A percentile compares a stretch with the other conserved stretches of the same genome.
These are phyloP conservation scores for Drosophila conformis DNA, from an alignment of 2,888 invertebrate species.

Conservation along the genomic window DNA sequence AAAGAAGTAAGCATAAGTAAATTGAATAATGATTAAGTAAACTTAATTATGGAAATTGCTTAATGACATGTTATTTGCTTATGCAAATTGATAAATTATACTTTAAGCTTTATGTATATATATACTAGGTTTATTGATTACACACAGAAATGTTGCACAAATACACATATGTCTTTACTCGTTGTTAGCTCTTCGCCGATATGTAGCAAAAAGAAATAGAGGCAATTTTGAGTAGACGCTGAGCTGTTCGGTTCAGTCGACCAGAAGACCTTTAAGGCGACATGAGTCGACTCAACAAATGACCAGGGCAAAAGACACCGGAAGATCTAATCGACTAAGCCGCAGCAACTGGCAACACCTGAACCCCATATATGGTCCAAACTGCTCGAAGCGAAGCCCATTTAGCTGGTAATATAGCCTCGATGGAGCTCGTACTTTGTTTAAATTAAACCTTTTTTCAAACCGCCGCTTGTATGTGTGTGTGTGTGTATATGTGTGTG, in stretches of 20 bases:
- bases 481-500: conserved; percentile 8
- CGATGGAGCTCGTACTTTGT: conserved; percentile 62
- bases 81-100: neutral
- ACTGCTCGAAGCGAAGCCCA: conserved; percentile 32
- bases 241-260: conserved; percentile 27
- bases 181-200: conserved; percentile 1
- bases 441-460: conserved; percentile 75
- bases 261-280: conserved; percentile 45
- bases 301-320: conserved; percentile 25
- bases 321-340: conserved; percentile 48
- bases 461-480: conserved; percentile 15
- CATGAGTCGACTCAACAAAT: conserved; percentile 38
- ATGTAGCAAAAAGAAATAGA: neutral
- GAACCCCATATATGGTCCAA: conserved; percentile 26
- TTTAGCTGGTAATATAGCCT: conserved; percentile 42
- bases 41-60: neutral
- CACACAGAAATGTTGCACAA: neutral
- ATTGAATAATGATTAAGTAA: neutral
- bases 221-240: conserved; percentile 21
- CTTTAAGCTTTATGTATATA: neutral
- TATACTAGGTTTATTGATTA: neutral
- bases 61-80: neutral
- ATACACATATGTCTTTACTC: neutral
- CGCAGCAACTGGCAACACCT: conserved; percentile 56
- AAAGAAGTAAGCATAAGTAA: neutral